Base-by-base conservation (phyloP, 2,797 vertebrate species). In the Cheirogaleus major region DNA sequence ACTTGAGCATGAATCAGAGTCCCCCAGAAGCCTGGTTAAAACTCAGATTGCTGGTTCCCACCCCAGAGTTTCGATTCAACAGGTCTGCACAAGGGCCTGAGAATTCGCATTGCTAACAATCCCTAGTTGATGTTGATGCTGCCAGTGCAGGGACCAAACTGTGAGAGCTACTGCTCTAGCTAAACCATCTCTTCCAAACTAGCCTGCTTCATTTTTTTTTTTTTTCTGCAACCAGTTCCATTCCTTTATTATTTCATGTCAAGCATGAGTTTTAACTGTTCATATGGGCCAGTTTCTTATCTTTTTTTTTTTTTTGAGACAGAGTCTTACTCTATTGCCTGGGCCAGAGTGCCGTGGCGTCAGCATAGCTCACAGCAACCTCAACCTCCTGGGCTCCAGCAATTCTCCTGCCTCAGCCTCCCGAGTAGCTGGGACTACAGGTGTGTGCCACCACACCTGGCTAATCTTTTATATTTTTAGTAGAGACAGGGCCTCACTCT, bases 241-340 rank as follows among this genome's bases (percentile, higher is more conserved):
- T 94, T 95, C 35, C 38, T 88, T 70, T 82, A 76, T 65, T 78
- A n/a, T 89, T 92, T 89, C 55, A 27, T 52, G 38, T 67, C 73
- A 76, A 78, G 25, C 57, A 55, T 13, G 41, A 59, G 14, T 18
- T 93, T 81, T 70, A 63, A 20, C 45, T 59, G 14, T 30, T 93
- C 27, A 70, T n/a, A 52, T 43, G 52, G 63, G 30, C 32, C 48
- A 81, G n/a, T 70, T 80, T 70, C 52, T 84, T 50, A 52, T 1
- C n/a, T 67, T 67, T 45, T 57, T 23, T 45, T 57, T 23, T 9
- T 57, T 25, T 25, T 57, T 57, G 55, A 57, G 55, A 57, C 23
- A 25, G 55, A 23, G 55, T 57, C 1, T 57, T 25, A 25, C 23
- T 57, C 9, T 57, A 25, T 57, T 10, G 55, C 55, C 23, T 4